Base-by-base conservation (phyloP, 2,888 invertebrate genomes). In the Lithophane semibrunnea region DNA sequence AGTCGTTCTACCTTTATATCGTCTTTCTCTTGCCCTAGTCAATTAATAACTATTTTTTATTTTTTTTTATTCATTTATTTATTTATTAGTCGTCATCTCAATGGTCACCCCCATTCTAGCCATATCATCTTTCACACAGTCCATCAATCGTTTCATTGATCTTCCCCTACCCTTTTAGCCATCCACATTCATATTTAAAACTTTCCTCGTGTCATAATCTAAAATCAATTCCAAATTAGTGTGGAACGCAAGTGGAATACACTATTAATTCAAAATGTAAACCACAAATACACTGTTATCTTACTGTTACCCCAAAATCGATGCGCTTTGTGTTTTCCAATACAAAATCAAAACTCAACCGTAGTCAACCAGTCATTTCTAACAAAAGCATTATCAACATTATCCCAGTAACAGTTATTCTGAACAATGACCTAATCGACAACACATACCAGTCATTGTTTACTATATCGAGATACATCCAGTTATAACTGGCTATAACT, bases 401-500 rank as follows among this genome's bases (percentile, higher is more conserved):
- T 77, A 73, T 61, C 77, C 75, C 58, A 76, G 13, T 64, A 77
- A 70, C 78, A 77, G 83, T 76, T 81, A 87, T 85, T 81, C 75
- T 73, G 79, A 79, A 86, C 86, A 86, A 87, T 80, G 73, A 74
- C 73, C 81, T 85, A 85, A 87, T 87, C 78, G 71, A 63, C 65
- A 49, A 74, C 76, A 76, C 44, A 58, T 29, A 64, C 47, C 72
- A 13, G 47, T 65, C 42, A 82, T 82, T 87, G 85, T 83, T 87
- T 69, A 80, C 77, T 80, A 76, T 81, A 80, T 80, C 81, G 61
- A 70, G 74, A 76, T 73, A 79, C 67, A 78, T 69, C 69, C 52
- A 42, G 76, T 63, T 72, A 65, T 72, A 83, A 63, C 84, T 16
- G n/a, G 73, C 42, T 74, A 60, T 73, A 80, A 73, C 69, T 44